Percentiles rank a stretch among this genome's conserved stretches.
These are phyloP conservation scores for Drosophila truncata DNA, from an alignment of 1,140 invertebrate genomes.

Conservation along the genomic window DNA sequence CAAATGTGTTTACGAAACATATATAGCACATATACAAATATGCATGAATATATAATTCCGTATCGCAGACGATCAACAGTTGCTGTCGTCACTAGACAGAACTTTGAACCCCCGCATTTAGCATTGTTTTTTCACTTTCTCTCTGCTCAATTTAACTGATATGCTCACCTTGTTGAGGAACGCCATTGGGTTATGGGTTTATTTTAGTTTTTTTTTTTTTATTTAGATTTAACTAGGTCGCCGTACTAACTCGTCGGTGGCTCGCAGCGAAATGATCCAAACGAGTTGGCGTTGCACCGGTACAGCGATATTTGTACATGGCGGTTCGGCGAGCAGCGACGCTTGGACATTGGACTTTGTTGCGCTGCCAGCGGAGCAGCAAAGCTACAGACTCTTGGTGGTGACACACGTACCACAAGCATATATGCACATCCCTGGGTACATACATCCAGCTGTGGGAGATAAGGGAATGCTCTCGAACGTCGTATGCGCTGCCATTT, in stretches of 20 bases:
- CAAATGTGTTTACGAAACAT: slow-evolving; percentile 31
- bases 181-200: slow-evolving; percentile 60
- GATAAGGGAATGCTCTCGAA: slow-evolving; percentile 30
- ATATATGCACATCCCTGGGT: background rate
- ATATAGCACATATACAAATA: slow-evolving; percentile 11
- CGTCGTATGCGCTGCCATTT: slow-evolving; percentile 3
- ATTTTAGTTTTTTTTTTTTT: slow-evolving; percentile 26
- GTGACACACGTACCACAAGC: slow-evolving; percentile 28
- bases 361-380: slow-evolving; percentile 28
- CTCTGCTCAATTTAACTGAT: background rate
- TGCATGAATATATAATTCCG: background rate
- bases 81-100: slow-evolving; percentile 47
- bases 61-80: slow-evolving; percentile 41
- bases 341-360: slow-evolving; percentile 64
- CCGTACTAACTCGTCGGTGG: slow-evolving; percentile 49
- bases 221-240: slow-evolving; percentile 51
- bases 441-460: slow-evolving; percentile 1
- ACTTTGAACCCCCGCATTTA: slow-evolving; percentile 31
- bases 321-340: slow-evolving; percentile 13
- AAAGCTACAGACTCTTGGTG: slow-evolving; percentile 32
- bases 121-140: slow-evolving; percentile 28
- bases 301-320: slow-evolving; percentile 23
- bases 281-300: slow-evolving; percentile 45
- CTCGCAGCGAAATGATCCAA: slow-evolving; percentile 60
- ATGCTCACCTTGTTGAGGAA: slow-evolving; percentile 80